Evolutionary conservation across 92 coral and sea anemone species (phyloP), one percentile per base, ranked within the genome.

Genomic region (Bergia sp.): DNA sequence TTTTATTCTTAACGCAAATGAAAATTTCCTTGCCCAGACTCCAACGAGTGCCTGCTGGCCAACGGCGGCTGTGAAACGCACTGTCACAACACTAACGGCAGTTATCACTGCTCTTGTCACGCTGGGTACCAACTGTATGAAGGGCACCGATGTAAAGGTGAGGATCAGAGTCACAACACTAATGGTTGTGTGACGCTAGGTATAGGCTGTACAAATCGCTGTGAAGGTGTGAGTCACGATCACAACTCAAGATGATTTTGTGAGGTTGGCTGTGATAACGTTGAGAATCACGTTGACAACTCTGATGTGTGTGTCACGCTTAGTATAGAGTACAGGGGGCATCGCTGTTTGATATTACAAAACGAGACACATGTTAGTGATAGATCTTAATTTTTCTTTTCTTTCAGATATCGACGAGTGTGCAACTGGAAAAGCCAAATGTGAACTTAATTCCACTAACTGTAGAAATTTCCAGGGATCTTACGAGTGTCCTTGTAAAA

Each of bases 391-490:
- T 47, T 42, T 18, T 58, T 9, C 57, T 40, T 77, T 10, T 16
- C 5, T 37, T 92, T 42, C 42, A 96, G 98, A 96, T 86, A 86
- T 96, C 23, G 96, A 96, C 77, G 98, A 96, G 42, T 96, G 98
- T 40, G 80, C 81, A 5, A 91, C 86, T 61, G 81, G 86, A 53
- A 69, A 36, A 36, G 92, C 82, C 76, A 73, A 76, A 1, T 96
- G 98, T 81, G 94, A 93, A 77, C 23, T 21, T 10, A 16, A 86
- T 11, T 93, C 98, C 12, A 96, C 96, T 2, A 83, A 49, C 76
- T 96, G 98, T 79, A 82, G 65, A 50, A 96, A 96, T 87, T 93
- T 86, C 50, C 81, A 86, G 66, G 94, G 98, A 82, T 79, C 88
- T 20, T 96, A 90, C 82, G 95, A 94, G 42, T 96, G 98, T 76